phyloP scores from a whole-genome alignment of 2,888 invertebrate genomes.

The Apeira syringaria region DNA sequence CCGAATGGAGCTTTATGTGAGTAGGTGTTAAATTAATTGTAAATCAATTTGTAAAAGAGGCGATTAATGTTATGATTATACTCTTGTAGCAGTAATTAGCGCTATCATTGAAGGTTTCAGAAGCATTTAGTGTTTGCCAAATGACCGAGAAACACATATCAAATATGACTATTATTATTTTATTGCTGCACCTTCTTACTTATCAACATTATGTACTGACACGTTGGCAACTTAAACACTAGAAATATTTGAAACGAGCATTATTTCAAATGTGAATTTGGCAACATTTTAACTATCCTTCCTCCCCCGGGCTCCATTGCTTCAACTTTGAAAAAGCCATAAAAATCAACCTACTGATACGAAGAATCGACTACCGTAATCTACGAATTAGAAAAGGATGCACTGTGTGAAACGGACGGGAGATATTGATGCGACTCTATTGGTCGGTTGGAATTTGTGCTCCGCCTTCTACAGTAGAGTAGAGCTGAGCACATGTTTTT shows the following conservation, averaged over 20 bases:
- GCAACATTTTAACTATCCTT: constrained; percentile 51
- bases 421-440: constrained; percentile 28
- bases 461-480: constrained; percentile 50
- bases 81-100: not conserved
- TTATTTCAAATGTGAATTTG: constrained; percentile 42
- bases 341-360: constrained; percentile 68
- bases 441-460: constrained; percentile 39
- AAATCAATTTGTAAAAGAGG: constrained; percentile 18
- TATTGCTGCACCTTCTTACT: too few species aligned
- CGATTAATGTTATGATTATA: not conserved
- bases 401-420: constrained; percentile 37
- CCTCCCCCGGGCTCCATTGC: constrained; percentile 41
- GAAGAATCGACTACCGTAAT: constrained; percentile 69
- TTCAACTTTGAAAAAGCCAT: constrained; percentile 61
- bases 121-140: too few species aligned
- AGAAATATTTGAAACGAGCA: constrained; percentile 35
- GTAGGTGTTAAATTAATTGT: constrained; percentile 20
- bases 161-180: too few species aligned
- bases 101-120: too few species aligned
- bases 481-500: constrained; percentile 65
- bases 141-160: too few species aligned
- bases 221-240: constrained; percentile 30
- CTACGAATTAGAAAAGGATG: constrained; percentile 56
- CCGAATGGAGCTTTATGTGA: constrained; percentile 12
- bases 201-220: too few species aligned